Base-by-base conservation (phyloP, 2,888 invertebrate species). In the Drosophila yooni region DNA sequence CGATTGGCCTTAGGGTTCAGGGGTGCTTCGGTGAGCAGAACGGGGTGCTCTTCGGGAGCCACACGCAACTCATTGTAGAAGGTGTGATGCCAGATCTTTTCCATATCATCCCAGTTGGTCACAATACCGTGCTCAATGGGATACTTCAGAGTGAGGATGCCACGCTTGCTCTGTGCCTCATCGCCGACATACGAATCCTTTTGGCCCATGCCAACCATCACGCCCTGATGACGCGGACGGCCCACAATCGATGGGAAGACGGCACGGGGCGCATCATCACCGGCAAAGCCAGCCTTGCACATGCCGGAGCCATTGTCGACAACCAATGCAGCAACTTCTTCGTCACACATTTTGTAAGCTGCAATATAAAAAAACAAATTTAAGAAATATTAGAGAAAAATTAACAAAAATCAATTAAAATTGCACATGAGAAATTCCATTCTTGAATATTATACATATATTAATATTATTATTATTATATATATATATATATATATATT, bases 61-160 rank as follows among this genome's bases (percentile, higher is more conserved):
- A 98, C 98, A 94, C 99, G 96, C 92, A 99, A 95, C 94, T 98
- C 98, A 93, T 99, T 99, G 96, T 99, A 99, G 96, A 99, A 99
- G 92, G 98, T 98, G 95, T 99, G 98, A 94, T 99, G 98, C 98
- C 98, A 99, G 95, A 99, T 98, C 94, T 99, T 98, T 94, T 99
- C 98, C 98, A 99, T 98, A 93, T 98, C 98, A 92, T 98, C 98
- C 98, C 98, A 98, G 96, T 98, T 98, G 94, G 98, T 98, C 93
- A 98, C 97, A 94, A 98, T 98, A 92, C 98, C 98, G 95, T 98
- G 98, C 94, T 98, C 98, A 94, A 98, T 98, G 92, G 98, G 98
- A 94, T 98, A 98, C 94, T 98, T 98, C 93, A 98, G 94, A 85
- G 98, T 98, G 90, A 98, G 96, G 94, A 98, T 98, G 94, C 98